Evolutionary conservation across 2,888 invertebrate genomes (phyloP).

Genomic region (Melanostoma scalare): DNA sequence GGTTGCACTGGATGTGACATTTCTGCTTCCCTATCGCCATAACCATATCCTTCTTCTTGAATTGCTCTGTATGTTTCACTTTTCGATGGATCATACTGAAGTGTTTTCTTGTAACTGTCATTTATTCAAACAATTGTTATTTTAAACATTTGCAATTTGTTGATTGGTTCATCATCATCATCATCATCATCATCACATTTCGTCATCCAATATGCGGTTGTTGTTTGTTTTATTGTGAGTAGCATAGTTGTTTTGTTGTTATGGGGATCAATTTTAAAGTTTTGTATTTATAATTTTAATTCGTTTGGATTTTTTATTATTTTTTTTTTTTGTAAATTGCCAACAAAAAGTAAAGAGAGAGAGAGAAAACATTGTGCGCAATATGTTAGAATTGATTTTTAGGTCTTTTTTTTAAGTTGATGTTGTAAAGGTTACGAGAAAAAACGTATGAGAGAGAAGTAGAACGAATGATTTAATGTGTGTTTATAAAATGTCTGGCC

Average conservation of each 20-base stretch:
- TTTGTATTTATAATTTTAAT: slow-evolving; percentile 70
- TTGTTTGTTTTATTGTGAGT: slow-evolving; percentile 56
- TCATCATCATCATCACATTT: too few relatives aligned
- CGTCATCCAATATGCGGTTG: slow-evolving; percentile 65
- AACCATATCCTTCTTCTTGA: slow-evolving; percentile 88
- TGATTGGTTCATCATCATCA: slow-evolving; percentile 65
- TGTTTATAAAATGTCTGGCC: slow-evolving; percentile 38
- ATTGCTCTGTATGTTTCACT: slow-evolving; percentile 94
- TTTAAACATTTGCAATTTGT: slow-evolving; percentile 30
- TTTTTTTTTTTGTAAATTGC: slow-evolving; percentile 71
- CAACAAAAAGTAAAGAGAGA: slow-evolving; percentile 77
- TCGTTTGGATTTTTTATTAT: slow-evolving; percentile 67
- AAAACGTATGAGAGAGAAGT: slow-evolving; percentile 52
- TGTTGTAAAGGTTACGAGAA: slow-evolving; percentile 62
- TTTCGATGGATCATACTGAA: slow-evolving; percentile 92
- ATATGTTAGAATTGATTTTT: slow-evolving; percentile 81
- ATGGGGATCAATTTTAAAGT: slow-evolving; percentile 68
- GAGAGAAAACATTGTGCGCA: slow-evolving; percentile 82
- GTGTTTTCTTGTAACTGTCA: slow-evolving; percentile 85
- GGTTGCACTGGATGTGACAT: slow-evolving; percentile 88
- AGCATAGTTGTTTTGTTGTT: slow-evolving; percentile 51
- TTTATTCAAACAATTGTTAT: slow-evolving; percentile 42
- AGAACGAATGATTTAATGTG: not conserved
- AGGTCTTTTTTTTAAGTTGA: slow-evolving; percentile 57
- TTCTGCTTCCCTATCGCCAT: slow-evolving; percentile 86